phyloP scores from a whole-genome alignment of 2,797 vertebrate genomes.

The Cheirogaleus major region DNA sequence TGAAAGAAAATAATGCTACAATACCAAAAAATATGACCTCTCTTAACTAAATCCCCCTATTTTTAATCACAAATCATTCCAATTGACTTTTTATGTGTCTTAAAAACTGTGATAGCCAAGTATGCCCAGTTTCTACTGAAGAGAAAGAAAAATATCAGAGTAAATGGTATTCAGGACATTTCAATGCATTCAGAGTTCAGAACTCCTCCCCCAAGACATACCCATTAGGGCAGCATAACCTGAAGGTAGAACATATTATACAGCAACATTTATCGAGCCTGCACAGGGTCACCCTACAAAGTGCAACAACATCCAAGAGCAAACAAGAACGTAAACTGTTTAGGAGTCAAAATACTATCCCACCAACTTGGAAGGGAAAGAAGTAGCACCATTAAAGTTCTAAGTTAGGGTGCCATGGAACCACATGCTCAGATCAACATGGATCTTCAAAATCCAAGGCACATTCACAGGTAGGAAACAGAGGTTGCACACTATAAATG shows the following conservation, averaged over 20 bases:
- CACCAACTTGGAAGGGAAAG: not conserved
- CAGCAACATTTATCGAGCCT: not conserved
- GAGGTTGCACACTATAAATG: not conserved
- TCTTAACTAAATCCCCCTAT: not conserved
- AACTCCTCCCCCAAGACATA: not conserved
- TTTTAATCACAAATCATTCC: not conserved
- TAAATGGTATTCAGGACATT: not conserved
- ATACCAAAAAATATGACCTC: not conserved
- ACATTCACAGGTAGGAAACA: not conserved
- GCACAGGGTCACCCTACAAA: not conserved
- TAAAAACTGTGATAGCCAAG: not conserved
- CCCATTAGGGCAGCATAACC: not conserved
- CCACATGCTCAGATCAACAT: not conserved
- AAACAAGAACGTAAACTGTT: not conserved
- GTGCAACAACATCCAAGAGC: not conserved
- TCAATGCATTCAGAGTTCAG: not conserved
- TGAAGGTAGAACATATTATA: not conserved
- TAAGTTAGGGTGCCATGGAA: not conserved
- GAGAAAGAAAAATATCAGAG: not conserved
- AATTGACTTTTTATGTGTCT: not conserved
- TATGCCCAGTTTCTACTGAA: not conserved
- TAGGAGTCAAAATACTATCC: not conserved
- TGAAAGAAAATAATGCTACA: not conserved
- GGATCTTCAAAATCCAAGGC: too few relatives aligned
- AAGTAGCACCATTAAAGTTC: not conserved